Evolutionary conservation across 53 echinoderm and acorn worm genomes (phyloP).

Genomic region (Glandiceps talaboti): DNA sequence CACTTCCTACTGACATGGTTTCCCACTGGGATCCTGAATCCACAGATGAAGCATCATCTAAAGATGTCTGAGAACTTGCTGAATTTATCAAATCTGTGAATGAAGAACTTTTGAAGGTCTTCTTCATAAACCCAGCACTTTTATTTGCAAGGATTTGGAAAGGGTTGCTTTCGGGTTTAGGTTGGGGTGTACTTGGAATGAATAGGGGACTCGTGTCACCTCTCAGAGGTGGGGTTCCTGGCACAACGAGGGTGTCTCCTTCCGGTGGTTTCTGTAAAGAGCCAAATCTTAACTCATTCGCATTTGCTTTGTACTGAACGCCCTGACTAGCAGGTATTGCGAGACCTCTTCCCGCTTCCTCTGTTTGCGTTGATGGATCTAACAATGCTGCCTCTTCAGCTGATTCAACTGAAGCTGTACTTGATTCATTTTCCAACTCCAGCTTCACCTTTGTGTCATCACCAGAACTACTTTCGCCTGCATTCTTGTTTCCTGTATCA

Average conservation of each 20-base stretch:
- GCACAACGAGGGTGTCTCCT: neutral
- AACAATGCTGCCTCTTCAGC: neutral
- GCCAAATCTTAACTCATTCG: too few relatives aligned
- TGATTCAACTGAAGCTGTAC: neutral
- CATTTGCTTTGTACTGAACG: neutral
- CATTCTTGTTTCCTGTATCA: neutral
- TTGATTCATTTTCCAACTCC: neutral
- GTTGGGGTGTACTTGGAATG: neutral
- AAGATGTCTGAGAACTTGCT: slow-evolving; percentile 32
- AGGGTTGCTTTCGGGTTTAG: neutral
- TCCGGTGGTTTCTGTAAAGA: neutral
- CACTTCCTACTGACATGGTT: slow-evolving; percentile 76
- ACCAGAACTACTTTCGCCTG: neutral
- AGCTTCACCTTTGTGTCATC: neutral
- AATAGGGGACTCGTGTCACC: neutral
- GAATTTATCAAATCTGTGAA: neutral
- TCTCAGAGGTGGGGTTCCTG: neutral
- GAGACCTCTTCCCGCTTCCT: neutral
- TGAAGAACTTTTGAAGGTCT: neutral
- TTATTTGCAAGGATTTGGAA: neutral
- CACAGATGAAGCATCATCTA: slow-evolving; percentile 48
- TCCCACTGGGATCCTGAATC: slow-evolving; percentile 36
- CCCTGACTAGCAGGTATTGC: neutral
- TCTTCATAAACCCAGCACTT: neutral
- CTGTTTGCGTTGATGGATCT: neutral